Conservation (phyloP, 2,888 invertebrate species). For the Axea sp. region DNA sequence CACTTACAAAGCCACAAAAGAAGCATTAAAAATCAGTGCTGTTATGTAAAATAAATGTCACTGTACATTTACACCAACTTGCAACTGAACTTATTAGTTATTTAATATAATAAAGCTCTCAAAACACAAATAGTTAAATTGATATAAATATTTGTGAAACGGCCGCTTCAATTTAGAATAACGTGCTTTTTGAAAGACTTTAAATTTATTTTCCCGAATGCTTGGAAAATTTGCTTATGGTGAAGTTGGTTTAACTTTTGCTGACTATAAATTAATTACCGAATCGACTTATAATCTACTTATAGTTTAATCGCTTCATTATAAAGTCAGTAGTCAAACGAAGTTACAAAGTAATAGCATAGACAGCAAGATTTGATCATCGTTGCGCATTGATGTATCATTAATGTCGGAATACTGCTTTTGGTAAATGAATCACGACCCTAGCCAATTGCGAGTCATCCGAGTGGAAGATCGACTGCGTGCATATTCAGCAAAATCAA, state of each 20-base stretch:
- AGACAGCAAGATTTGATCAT: constrained; percentile 27
- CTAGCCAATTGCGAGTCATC: constrained; percentile 33
- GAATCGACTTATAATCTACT: constrained; percentile 27
- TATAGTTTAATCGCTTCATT: constrained; percentile 26
- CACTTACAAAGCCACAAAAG: no score
- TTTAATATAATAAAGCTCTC: no score
- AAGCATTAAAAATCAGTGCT: no score
- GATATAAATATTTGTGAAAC: no score
- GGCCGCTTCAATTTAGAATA: no score
- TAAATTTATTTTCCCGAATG: no score
- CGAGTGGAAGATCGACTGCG: constrained; percentile 37
- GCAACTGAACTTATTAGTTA: no score
- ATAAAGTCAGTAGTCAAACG: constrained; percentile 43
- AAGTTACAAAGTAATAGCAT: constrained; percentile 23
- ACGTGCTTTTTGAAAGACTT: no score
- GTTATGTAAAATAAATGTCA: no score
- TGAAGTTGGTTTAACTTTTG: constrained; percentile 15
- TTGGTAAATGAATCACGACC: constrained; percentile 45
- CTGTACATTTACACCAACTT: no score
- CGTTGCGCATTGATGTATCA: constrained; percentile 9
- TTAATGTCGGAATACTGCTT: constrained; percentile 41
- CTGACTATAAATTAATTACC: constrained; percentile 30
- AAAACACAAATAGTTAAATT: no score
- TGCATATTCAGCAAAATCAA: constrained; percentile 41
- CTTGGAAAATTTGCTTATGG: constrained; percentile 28